These are phyloP conservation scores for Melipona beecheii DNA, from an alignment of 2,888 invertebrate species.

Conservation along the genomic window DNA sequence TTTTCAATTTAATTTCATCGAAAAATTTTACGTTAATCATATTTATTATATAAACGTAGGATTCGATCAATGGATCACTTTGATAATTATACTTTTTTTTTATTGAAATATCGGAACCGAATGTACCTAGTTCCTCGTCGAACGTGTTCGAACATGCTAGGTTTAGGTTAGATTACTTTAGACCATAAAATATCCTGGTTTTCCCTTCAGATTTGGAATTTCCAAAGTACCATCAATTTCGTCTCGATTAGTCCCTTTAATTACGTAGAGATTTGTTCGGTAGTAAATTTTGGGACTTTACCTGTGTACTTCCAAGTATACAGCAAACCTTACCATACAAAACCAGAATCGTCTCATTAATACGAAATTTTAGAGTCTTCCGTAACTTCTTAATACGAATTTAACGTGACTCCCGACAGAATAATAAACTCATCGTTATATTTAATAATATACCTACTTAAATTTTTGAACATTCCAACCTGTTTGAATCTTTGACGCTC, in stretches of 20 bases:
- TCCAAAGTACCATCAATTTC: neutral
- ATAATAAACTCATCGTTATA: neutral
- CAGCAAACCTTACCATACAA: neutral
- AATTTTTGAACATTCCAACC: neutral
- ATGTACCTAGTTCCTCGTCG: neutral
- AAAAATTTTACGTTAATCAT: no score
- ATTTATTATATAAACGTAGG: no score
- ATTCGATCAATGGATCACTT: no score
- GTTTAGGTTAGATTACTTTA: neutral
- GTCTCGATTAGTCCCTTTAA: neutral
- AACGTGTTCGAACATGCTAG: neutral
- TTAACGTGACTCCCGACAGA: neutral
- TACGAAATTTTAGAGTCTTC: no score
- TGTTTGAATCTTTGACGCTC: neutral
- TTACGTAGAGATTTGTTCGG: neutral
- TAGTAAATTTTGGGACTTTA: neutral
- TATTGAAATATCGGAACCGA: neutral
- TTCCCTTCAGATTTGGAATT: slow-evolving; percentile 24
- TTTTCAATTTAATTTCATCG: no score
- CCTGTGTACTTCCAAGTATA: no score
- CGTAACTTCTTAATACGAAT: neutral
- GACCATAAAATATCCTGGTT: neutral
- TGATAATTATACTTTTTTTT: no score
- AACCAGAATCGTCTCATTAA: neutral
- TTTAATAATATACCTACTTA: neutral